Evolutionary conservation across 2,113 vertebrate species (phyloP), one percentile per base, ranked within the genome.

Genomic region (Pseudopipra pipra): DNA sequence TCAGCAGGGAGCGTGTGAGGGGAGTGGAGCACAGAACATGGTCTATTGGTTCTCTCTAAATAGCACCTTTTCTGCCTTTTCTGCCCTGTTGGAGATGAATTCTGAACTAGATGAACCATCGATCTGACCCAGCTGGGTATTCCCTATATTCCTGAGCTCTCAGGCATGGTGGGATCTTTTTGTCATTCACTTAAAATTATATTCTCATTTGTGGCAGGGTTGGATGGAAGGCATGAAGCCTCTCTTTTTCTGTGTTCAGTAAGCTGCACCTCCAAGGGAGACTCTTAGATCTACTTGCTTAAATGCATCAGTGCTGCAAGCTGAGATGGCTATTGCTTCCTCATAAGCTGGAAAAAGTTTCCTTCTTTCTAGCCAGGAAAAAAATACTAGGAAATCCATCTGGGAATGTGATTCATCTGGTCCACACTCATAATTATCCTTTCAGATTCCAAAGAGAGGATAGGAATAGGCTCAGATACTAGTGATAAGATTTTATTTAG

Each of bases 331-430:
- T 88, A 2, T 85, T 91, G 74, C 72, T 88, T 94, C 86, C 65
- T 61, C 59, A 68, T 85, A 86, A 86, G 23, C 59, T 87, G 84
- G 59, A 75, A 93, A 89, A 95, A 88, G 39, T 81, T 25, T 86
- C 47, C 56, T 71, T 59, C 55, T 90, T 75, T 86, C 37, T 90
- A 85, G 91, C 75, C 83, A 95, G 93, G 92, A 93, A 95, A 88
- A 82, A 90, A 86, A 28, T 56, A 46, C 72, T 55, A 59, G 68
- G 67, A 88, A 92, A 19, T 86, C 52, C 89, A 74, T 92, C 59
- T 78, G 92, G 79, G 89, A 78, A 78, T 84, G 94, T 86, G 89
- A 84, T 93, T 95, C 68, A 84, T 90, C 68, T 4, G 1, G 61
- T 56, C 88, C 44, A 63, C 47, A 35, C 25, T 89, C 59, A 19